phyloP scores from a whole-genome alignment of 2,888 invertebrate genomes.

The Sturmia bella region DNA sequence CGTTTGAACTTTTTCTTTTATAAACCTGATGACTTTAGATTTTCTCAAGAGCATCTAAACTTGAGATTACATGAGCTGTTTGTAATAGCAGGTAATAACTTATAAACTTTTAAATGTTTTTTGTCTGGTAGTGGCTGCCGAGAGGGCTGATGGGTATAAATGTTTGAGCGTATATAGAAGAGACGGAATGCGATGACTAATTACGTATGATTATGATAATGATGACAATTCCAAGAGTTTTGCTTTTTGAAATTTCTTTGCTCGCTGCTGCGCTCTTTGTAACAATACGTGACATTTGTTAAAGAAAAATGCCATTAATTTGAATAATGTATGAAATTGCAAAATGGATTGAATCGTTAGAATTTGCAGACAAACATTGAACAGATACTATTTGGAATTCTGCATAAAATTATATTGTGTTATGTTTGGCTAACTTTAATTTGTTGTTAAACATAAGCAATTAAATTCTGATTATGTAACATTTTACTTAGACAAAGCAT shows the following conservation, averaged over 20 bases:
- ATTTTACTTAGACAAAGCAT: constrained; percentile 34
- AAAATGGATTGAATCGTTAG: not conserved
- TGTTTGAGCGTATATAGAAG: too few species aligned
- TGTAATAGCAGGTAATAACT: constrained; percentile 60
- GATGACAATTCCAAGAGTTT: constrained; percentile 19
- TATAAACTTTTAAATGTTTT: constrained; percentile 47
- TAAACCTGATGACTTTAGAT: constrained; percentile 6
- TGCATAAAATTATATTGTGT: not conserved
- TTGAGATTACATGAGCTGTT: constrained; percentile 37
- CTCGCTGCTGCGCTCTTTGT: not conserved
- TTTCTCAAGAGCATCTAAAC: constrained; percentile 15
- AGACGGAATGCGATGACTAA: constrained; percentile 28
- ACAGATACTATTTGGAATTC: constrained; percentile 3
- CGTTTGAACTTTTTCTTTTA: constrained; percentile 30
- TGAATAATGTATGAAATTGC: constrained; percentile 21
- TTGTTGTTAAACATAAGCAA: constrained; percentile 46
- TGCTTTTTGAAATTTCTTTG: not conserved
- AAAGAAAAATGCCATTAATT: constrained; percentile 29
- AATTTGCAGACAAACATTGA: not conserved
- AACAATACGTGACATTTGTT: constrained; percentile 26
- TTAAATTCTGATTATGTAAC: constrained; percentile 56
- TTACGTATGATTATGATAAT: constrained; percentile 50
- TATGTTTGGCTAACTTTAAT: constrained; percentile 38
- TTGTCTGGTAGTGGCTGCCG: constrained; percentile 38
- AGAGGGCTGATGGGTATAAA: not conserved